Base-by-base conservation (phyloP, 2,888 invertebrate genomes). In the Acrobeloides nanus region DNA sequence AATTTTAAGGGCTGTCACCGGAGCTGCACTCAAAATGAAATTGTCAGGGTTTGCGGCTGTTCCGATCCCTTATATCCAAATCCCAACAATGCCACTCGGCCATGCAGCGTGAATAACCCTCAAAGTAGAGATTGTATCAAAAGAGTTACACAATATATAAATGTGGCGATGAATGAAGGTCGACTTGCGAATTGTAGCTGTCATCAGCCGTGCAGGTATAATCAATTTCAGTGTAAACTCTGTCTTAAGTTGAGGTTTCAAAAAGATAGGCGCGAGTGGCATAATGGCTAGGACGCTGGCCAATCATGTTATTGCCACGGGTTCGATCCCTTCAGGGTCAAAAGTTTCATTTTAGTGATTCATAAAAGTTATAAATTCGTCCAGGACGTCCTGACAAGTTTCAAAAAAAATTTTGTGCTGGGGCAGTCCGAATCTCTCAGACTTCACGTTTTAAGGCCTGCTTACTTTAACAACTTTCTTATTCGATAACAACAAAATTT, bases 1-100 rank as follows among this genome's bases (percentile, higher is more conserved):
- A n/a, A n/a, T n/a, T n/a, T n/a, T n/a, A n/a, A n/a, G 54, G 68
- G 65, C 0, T 68, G 68, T 38, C 68, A 68, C 45, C 56, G 68
- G 20, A 64, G 64, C 43, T 71, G 71, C 46, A 67, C 72, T 7
- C 71, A 71, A 38, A 56, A 64, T 39, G 59, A 67, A 44, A 62
- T 68, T 15, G 49, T 68, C 8, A 50, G 58, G 2, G 32, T 40
- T 6, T 71, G 71, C 33, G 64, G 64, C 4, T 71, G 71, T 50
- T 66, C 67, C 0, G 71, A 71, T 47, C 71, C 71, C n/a, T 62
- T 62, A 62, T 71, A 68, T 40, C 71, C 71, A 0, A 48, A 62
- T 1, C 62, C 66, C 1, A 46, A 38, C 18, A 12, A 46, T 33
- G 44, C 52, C 18, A 56, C 57, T 38, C n/a, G 54, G 38, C 33